Base-by-base conservation (phyloP, 2,797 vertebrate species). In the Takifugu rubripes region DNA sequence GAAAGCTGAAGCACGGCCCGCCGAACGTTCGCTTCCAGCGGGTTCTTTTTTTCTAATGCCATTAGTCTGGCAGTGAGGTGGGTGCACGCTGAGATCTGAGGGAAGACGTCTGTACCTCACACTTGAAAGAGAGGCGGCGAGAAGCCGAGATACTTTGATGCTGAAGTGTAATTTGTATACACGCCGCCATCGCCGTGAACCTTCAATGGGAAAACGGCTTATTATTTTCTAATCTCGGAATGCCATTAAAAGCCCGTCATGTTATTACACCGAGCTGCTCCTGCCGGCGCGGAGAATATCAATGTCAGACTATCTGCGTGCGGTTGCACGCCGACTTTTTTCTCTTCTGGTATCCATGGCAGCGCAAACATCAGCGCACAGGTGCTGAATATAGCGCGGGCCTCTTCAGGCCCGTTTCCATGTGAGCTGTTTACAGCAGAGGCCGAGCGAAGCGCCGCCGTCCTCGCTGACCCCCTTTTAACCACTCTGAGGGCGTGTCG, bases 91-190 rank as follows among this genome's bases (percentile, higher is more conserved):
- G 72, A 72, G 72, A 87, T 87, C 77, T 72, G 54, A 83, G 60
- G 48, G 63, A 68, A 66, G 70, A 66, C 56, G 55, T 52, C 17
- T 31, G 40, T 67, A 75, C 62, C 75, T 79, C 67, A 60, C 65
- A 86, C 79, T 84, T 88, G 72, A 87, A 87, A 87, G 84, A 70
- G 70, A 64, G 29, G 14, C 58, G 52, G 63, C 10, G 56, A 62
- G 67, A 78, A 60, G 54, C 65, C 52, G 1, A 74, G 64, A 66
- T 54, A 70, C 83, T 86, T 87, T 88, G 84, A 88, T 84, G 84
- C 73, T 49, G 63, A 78, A 63, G 66, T 77, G 72, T 68, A 77
- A 83, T 88, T 84, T 87, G 79, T 85, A 79, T 67, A 83, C 76
- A 72, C 54, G 73, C 68, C 75, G 64, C 55, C 55, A 29, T 59